phyloP scores from a whole-genome alignment of 1,140 invertebrate species.

The Drosophila aff. region DNA sequence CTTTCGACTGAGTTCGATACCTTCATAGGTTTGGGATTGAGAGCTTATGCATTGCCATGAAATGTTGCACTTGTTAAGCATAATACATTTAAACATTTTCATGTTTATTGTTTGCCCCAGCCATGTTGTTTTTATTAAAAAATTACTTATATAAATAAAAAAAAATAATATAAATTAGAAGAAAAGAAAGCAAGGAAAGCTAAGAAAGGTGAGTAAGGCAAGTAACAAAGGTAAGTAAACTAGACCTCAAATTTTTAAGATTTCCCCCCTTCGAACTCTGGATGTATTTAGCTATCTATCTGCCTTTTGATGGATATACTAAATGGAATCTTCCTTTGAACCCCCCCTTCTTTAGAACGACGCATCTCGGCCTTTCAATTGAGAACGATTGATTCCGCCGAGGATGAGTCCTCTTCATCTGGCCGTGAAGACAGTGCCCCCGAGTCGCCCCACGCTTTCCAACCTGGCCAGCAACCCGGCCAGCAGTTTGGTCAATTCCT shows the following conservation, averaged over 20 bases:
- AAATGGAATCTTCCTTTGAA: slow-evolving; percentile 34
- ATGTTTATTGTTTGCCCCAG: slow-evolving; percentile 45
- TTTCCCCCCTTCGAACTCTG: slow-evolving; percentile 38
- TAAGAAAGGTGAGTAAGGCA: not conserved
- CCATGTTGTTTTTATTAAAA: slow-evolving; percentile 34
- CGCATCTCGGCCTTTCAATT: slow-evolving; percentile 85
- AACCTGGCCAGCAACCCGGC: slow-evolving; percentile 58
- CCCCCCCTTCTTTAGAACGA: slow-evolving; percentile 63
- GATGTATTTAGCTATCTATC: not conserved
- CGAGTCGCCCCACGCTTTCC: slow-evolving; percentile 65
- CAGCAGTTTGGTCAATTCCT: slow-evolving; percentile 76
- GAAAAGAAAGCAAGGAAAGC: not conserved
- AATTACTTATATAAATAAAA: not conserved
- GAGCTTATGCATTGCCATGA: slow-evolving; percentile 6
- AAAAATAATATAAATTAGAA: not conserved
- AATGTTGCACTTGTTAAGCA: slow-evolving; percentile 9
- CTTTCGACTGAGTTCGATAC: too few relatives aligned
- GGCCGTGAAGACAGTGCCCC: slow-evolving; percentile 81
- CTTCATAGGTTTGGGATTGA: not conserved
- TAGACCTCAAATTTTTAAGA: not conserved
- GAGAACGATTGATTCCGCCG: slow-evolving; percentile 81
- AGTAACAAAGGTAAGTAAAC: slow-evolving; percentile 7
- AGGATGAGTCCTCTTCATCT: slow-evolving; percentile 83
- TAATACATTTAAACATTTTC: slow-evolving; percentile 27
- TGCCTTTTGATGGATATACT: slow-evolving; percentile 9